A percentile compares a stretch with the other conserved stretches of the same genome.
These are phyloP conservation scores for Operophtera brumata DNA, from an alignment of 2,888 invertebrate species.

Conservation along the genomic window DNA sequence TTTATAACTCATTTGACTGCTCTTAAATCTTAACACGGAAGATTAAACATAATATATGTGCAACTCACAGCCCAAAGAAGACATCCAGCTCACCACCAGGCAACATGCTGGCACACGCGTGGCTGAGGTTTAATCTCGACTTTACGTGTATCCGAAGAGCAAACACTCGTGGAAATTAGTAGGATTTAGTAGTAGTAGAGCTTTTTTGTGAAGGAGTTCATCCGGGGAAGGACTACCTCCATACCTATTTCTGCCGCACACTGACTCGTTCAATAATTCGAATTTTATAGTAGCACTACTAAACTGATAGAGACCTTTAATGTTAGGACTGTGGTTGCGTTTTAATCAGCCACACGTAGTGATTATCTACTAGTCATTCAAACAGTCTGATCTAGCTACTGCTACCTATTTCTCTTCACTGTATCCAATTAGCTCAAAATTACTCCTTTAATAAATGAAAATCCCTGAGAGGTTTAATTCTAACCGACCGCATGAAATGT, in stretches of 20 bases:
- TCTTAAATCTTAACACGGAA: slow-evolving; percentile 34
- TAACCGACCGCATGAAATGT: slow-evolving; percentile 45
- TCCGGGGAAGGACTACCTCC: no score
- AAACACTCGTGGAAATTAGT: no score
- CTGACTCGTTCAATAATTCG: no score
- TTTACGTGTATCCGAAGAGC: no score
- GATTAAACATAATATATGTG: slow-evolving; percentile 34
- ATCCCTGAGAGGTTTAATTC: slow-evolving; percentile 50
- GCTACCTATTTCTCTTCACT: slow-evolving; percentile 27
- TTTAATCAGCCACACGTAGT: no score
- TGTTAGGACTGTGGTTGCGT: no score
- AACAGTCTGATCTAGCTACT: not conserved
- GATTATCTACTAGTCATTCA: not conserved
- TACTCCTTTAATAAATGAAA: slow-evolving; percentile 58
- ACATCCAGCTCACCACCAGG: not conserved
- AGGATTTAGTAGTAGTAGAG: no score
- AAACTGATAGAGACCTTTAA: no score
- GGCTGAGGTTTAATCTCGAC: no score
- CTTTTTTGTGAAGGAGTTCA: no score
- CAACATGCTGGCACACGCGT: not conserved
- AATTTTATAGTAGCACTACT: no score
- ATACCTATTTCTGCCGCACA: no score
- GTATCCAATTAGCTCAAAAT: slow-evolving; percentile 54
- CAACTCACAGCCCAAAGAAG: not conserved
- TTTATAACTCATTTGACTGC: slow-evolving; percentile 1